Percentiles rank a stretch among this genome's conserved stretches.
Conservation (phyloP, 2,113 vertebrate genomes). For the Podarcis muralis region DNA sequence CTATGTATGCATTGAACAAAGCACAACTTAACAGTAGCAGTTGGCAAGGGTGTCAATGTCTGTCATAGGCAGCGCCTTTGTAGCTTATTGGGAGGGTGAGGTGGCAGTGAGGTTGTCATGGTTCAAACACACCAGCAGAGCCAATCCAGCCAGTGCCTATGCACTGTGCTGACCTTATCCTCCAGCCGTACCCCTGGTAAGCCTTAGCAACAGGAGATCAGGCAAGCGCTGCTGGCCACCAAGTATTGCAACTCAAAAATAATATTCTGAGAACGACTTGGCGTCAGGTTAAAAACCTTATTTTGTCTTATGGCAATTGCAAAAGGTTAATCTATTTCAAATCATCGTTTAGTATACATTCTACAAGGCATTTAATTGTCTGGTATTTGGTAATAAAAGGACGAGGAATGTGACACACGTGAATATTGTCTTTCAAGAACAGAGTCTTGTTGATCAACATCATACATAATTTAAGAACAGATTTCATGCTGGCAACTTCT, state of each 20-base stretch:
- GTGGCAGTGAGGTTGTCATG: too few species aligned
- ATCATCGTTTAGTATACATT: not conserved
- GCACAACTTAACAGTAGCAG: too few species aligned
- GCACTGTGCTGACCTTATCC: too few species aligned
- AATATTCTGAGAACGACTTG: not conserved
- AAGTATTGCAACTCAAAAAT: not conserved
- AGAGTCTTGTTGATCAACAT: not conserved
- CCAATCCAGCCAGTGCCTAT: too few species aligned
- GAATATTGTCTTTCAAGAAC: not conserved
- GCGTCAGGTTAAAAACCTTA: not conserved
- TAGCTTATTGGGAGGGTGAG: too few species aligned
- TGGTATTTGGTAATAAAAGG: conserved; percentile 25
- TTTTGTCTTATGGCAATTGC: not conserved
- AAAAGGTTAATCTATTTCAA: not conserved
- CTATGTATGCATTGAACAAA: too few species aligned
- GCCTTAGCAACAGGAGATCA: too few species aligned
- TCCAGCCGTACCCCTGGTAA: too few species aligned
- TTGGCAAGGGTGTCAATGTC: too few species aligned
- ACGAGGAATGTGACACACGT: not conserved
- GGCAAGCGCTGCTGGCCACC: too few species aligned
- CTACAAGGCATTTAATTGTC: not conserved
- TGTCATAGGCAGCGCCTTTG: too few species aligned
- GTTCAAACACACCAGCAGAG: too few species aligned
- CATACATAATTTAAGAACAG: not conserved
- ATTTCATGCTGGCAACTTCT: not conserved